Base-by-base conservation (phyloP, 2,797 vertebrate species). In the Aplochiton taeniatus region DNA sequence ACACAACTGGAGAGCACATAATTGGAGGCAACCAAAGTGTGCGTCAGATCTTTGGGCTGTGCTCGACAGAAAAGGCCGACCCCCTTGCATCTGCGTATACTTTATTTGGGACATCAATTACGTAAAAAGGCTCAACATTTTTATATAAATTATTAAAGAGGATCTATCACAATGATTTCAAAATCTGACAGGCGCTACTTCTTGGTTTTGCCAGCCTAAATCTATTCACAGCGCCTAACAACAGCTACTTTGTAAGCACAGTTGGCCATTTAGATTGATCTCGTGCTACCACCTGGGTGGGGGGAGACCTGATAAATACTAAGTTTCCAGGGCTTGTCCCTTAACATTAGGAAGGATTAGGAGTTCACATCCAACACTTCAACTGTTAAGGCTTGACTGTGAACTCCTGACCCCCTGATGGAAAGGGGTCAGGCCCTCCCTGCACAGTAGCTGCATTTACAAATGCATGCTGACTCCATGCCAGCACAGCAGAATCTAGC, bases 401-500 rank as follows among this genome's bases (percentile, higher is more conserved):
- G 85, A 92, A 92, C 91, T 90, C 82, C 73, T 88, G 90, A 91
- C 90, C 88, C 67, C 47, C 56, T 66, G 70, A 53, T 52, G 65
- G 66, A 74, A 55, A 63, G 57, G 54, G 69, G 66, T 46, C 53
- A 51, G 71, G 78, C 20, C 69, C 71, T 77, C 64, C 55, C 71
- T 81, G 82, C 86, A 90, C 88, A 91, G 90, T 85, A 89, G 90
- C 84, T 74, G 68, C 83, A 88, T 92, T 91, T 91, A 90, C 89
- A 89, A 90, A 87, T 80, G 87, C 85, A 88, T 81, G 87, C 88
- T 77, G 88, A 88, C 84, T 85, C 74, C 76, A 75, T 68, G 81
- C 85, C 83, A 82, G 84, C 85, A 85, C 80, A 90, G 85, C 80
- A 77, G 79, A 89, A 83, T 85, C 69, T 19, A 76, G 78, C 79